phyloP scores from a whole-genome alignment of 1,140 invertebrate genomes.

The Plectrocnemia conspersa region DNA sequence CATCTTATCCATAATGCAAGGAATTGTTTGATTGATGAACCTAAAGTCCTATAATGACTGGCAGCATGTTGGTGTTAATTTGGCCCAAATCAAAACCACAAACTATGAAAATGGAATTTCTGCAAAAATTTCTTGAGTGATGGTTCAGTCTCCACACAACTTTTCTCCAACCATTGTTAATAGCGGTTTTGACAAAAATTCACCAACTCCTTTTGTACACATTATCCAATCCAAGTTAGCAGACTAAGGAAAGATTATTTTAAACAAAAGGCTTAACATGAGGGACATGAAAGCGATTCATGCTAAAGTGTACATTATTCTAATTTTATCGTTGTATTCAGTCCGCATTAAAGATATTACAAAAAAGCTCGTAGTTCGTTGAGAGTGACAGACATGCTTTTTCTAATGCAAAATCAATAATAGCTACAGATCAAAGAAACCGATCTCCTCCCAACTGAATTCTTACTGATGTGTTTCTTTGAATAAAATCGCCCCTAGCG shows the following conservation, averaged over 20 bases:
- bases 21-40: slow-evolving; percentile 70
- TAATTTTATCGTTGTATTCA: slow-evolving; percentile 57
- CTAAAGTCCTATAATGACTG: slow-evolving; percentile 70
- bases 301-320: slow-evolving; percentile 52
- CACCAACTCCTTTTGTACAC: slow-evolving; percentile 47
- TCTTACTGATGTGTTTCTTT: slow-evolving; percentile 44
- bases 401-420: slow-evolving; percentile 57
- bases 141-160: slow-evolving; percentile 48
- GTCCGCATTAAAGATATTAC: slow-evolving; percentile 52
- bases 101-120: slow-evolving; percentile 55
- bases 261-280: slow-evolving; percentile 46
- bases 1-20: slow-evolving; percentile 64
- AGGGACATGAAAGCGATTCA: slow-evolving; percentile 55
- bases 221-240: background rate
- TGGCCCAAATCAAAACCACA: slow-evolving; percentile 52
- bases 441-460: slow-evolving; percentile 69
- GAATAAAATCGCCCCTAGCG: slow-evolving; percentile 63
- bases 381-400: slow-evolving; percentile 59
- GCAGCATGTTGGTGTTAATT: slow-evolving; percentile 57
- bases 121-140: slow-evolving; percentile 51
- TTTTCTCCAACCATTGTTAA: slow-evolving; percentile 43
- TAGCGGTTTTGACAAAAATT: slow-evolving; percentile 55
- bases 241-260: background rate
- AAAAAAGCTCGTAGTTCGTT: slow-evolving; percentile 55
- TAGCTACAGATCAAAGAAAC: slow-evolving; percentile 64